Evolutionary conservation across 2,113 vertebrate species (phyloP).

Genomic region (Ictalurus furcatus): DNA sequence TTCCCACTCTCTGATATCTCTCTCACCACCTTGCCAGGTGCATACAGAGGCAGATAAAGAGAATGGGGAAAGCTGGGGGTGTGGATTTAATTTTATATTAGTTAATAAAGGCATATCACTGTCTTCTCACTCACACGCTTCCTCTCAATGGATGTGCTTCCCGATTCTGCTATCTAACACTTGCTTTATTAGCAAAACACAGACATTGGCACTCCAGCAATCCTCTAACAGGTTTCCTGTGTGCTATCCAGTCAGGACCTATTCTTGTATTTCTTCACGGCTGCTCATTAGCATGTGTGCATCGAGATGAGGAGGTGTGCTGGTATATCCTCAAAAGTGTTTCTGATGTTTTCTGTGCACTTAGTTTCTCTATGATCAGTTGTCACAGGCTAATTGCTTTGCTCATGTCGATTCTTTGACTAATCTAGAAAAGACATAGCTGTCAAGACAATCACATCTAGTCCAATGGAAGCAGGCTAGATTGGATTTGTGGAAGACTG

Average conservation of each 20-base stretch:
- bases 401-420: constrained; percentile 22
- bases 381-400: constrained; percentile 32
- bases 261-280: constrained; percentile 57
- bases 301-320: constrained; percentile 55
- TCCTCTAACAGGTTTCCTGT: constrained; percentile 49
- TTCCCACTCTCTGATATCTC: constrained; percentile 51
- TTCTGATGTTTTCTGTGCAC: constrained; percentile 48
- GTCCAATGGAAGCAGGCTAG: background rate
- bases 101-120: constrained; percentile 67
- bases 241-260: constrained; percentile 44
- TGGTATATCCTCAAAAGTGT: constrained; percentile 53
- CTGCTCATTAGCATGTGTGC: constrained; percentile 62
- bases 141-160: constrained; percentile 54
- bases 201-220: constrained; percentile 56
- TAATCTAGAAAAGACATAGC: background rate
- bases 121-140: constrained; percentile 58
- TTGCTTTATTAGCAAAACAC: constrained; percentile 65
- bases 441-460: background rate
- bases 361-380: constrained; percentile 43
- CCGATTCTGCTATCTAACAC: constrained; percentile 60
- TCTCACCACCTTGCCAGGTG: constrained; percentile 51
- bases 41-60: constrained; percentile 44
- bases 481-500: background rate
- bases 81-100: constrained; percentile 61
- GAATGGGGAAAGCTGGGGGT: constrained; percentile 19